Evolutionary conservation across 2,113 vertebrate species (phyloP).

Genomic region (Gasterosteus nipponicus): DNA sequence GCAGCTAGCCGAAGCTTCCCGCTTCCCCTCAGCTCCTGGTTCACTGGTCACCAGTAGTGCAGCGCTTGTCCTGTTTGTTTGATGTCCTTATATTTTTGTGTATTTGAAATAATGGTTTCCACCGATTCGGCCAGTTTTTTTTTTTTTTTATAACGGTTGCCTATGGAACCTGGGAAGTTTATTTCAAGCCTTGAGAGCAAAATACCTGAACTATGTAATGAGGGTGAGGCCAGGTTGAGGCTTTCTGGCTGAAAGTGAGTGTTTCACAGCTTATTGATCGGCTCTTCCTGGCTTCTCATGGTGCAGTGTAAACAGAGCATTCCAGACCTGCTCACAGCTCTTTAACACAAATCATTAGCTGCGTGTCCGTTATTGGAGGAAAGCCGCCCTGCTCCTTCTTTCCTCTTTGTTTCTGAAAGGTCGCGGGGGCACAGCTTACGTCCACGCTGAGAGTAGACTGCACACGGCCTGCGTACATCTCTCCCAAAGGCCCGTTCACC

Average conservation of each 20-base stretch:
- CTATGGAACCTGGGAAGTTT: no score
- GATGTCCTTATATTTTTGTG: no score
- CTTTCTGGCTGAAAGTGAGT: neutral
- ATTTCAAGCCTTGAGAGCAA: neutral
- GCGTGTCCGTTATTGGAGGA: neutral
- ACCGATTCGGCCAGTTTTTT: no score
- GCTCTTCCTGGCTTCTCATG: neutral
- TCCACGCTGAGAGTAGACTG: neutral
- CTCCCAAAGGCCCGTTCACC: neutral
- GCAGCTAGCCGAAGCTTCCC: no score
- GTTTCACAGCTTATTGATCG: neutral
- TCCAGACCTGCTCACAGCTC: neutral
- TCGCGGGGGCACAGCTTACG: neutral
- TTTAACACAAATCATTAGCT: slow-evolving; percentile 4
- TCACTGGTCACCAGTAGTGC: no score
- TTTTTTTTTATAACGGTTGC: no score
- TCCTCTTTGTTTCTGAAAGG: neutral
- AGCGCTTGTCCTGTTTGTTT: no score
- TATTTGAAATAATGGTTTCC: no score
- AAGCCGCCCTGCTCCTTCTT: neutral
- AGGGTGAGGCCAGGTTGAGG: neutral
- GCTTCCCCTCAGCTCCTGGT: no score
- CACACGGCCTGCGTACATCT: neutral
- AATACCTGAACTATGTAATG: neutral
- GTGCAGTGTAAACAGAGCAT: neutral